These are phyloP conservation scores for Sinocyclocheilus grahami DNA, from an alignment of 2,113 vertebrate species.

Conservation along the genomic window DNA sequence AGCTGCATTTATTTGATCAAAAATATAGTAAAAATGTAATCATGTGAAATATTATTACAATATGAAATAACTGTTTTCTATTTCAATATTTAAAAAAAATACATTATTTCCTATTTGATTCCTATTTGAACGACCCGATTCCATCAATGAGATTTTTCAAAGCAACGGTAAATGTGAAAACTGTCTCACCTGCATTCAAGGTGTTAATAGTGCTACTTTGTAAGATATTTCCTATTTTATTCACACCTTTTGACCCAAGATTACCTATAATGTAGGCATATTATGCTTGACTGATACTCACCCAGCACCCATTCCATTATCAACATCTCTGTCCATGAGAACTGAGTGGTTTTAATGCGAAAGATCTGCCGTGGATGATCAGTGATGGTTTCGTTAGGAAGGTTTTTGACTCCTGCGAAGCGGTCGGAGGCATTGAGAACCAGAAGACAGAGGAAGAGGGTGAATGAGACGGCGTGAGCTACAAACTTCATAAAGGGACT, in stretches of 20 bases:
- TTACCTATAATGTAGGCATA: neutral
- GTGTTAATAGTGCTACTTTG: neutral
- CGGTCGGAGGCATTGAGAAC: conserved; percentile 90
- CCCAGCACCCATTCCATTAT: conserved; percentile 91
- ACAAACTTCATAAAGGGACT: conserved; percentile 93
- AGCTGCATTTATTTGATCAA: too few species aligned
- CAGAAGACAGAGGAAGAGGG: conserved; percentile 85
- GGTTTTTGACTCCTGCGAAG: conserved; percentile 82
- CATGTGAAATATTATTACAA: too few species aligned
- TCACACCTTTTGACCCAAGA: neutral
- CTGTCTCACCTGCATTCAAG: too few species aligned
- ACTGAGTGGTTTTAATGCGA: conserved; percentile 86
- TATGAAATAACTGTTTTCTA: too few species aligned
- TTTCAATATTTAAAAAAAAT: too few species aligned
- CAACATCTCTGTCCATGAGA: conserved; percentile 88
- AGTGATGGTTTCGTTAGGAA: conserved; percentile 84
- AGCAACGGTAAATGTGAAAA: too few species aligned
- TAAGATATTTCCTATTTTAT: neutral
- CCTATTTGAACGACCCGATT: too few species aligned
- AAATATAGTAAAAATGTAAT: too few species aligned
- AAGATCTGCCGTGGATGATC: conserved; percentile 89
- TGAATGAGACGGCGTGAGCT: conserved; percentile 87
- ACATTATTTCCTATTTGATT: too few species aligned
- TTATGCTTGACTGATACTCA: conserved; percentile 58
- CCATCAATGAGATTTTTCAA: too few species aligned